phyloP scores from a whole-genome alignment of 2,113 vertebrate species.

The Xenopus tropicalis region DNA sequence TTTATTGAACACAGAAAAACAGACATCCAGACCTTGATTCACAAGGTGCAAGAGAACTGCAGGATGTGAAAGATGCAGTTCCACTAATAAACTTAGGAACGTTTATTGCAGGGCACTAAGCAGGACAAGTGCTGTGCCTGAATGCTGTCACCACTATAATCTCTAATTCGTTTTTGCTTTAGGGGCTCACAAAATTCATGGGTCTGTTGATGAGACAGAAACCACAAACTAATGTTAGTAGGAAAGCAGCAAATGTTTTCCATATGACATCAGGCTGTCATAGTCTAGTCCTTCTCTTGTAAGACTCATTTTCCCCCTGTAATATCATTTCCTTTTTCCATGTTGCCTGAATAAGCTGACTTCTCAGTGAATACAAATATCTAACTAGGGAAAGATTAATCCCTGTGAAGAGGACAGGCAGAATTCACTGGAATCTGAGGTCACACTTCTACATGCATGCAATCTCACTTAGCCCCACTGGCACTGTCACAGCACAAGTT shows the following conservation, averaged over 20 bases:
- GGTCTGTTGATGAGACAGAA: slow-evolving; percentile 18
- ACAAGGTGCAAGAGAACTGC: no score
- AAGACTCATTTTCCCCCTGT: slow-evolving; percentile 23
- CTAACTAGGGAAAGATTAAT: slow-evolving; percentile 2
- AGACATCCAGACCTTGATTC: no score
- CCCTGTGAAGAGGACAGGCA: no score
- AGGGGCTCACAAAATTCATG: slow-evolving; percentile 15
- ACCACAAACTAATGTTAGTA: slow-evolving; percentile 31
- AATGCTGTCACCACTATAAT: slow-evolving; percentile 9
- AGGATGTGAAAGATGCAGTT: neutral
- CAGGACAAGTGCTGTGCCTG: neutral
- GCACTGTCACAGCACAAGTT: slow-evolving; percentile 11
- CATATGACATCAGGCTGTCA: slow-evolving; percentile 28
- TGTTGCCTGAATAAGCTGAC: slow-evolving; percentile 6
- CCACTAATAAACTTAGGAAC: neutral
- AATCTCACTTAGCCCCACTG: neutral
- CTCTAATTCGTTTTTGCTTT: slow-evolving; percentile 3
- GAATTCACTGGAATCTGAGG: neutral
- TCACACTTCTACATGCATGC: slow-evolving; percentile 3
- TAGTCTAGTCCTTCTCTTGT: slow-evolving; percentile 17
- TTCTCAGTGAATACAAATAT: slow-evolving; percentile 20
- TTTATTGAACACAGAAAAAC: no score
- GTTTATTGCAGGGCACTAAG: neutral
- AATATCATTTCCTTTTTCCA: slow-evolving; percentile 26
- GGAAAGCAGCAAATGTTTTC: slow-evolving; percentile 30